Evolutionary conservation across 2,888 invertebrate species (phyloP).

Genomic region (Drosophila robusta): DNA sequence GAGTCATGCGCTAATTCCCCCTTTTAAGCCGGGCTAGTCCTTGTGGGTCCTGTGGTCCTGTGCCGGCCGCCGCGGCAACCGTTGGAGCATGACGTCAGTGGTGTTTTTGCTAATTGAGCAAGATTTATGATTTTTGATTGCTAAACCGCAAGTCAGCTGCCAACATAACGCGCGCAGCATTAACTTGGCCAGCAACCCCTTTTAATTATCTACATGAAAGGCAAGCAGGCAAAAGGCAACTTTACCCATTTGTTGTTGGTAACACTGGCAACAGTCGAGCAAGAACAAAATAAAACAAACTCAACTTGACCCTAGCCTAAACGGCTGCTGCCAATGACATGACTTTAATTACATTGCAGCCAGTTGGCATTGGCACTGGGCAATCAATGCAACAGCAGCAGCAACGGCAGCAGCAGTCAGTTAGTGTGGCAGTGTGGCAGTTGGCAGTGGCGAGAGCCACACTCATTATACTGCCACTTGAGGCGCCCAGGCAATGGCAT

Average conservation of each 20-base stretch:
- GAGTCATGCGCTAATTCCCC: slow-evolving; percentile 28
- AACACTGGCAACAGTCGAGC: slow-evolving; percentile 32
- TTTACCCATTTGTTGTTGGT: slow-evolving; percentile 57
- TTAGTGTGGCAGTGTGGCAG: slow-evolving; percentile 23
- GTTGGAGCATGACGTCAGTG: slow-evolving; percentile 44
- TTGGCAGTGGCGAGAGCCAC: slow-evolving; percentile 42
- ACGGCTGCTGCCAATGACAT: slow-evolving; percentile 45
- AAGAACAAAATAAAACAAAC: background rate
- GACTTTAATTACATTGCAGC: slow-evolving; percentile 76
- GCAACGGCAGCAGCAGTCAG: slow-evolving; percentile 6
- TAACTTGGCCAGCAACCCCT: slow-evolving; percentile 44
- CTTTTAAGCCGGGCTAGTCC: background rate
- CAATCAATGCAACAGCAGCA: slow-evolving; percentile 42
- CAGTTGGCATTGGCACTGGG: slow-evolving; percentile 49
- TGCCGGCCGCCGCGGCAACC: slow-evolving; percentile 19
- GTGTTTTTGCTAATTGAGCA: slow-evolving; percentile 59
- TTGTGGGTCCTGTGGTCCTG: background rate
- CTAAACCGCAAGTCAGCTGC: slow-evolving; percentile 68
- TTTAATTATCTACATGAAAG: slow-evolving; percentile 57
- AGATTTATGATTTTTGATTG: slow-evolving; percentile 75
- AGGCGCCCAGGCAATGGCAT: slow-evolving; percentile 59
- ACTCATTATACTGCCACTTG: slow-evolving; percentile 67
- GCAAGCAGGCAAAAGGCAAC: slow-evolving; percentile 23
- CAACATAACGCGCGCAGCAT: slow-evolving; percentile 19
- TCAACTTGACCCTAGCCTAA: slow-evolving; percentile 37